A percentile compares a stretch with the other conserved stretches of the same genome.
Evolutionary conservation across 1,140 invertebrate species (phyloP).

Genomic region (Rhopalosiphum maidis): DNA sequence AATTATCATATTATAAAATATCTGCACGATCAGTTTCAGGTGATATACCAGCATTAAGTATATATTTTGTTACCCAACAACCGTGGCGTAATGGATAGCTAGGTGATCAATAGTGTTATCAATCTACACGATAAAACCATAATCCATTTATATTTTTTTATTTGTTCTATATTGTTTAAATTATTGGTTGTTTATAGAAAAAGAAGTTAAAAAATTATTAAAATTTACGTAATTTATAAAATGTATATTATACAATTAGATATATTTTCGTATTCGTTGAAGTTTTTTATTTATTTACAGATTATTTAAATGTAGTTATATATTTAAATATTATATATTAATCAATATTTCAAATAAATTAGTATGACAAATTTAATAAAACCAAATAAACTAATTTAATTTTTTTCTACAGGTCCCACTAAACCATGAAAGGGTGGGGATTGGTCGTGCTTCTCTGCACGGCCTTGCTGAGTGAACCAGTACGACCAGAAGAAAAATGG

Average conservation of each 20-base stretch:
- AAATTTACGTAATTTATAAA: neutral
- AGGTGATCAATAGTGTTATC: neutral
- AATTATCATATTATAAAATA: constrained; percentile 48
- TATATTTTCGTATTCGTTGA: neutral
- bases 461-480: constrained; percentile 13
- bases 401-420: neutral
- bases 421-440: constrained; percentile 36
- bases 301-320: neutral
- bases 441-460: constrained; percentile 54
- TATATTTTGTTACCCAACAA: constrained; percentile 37
- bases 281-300: neutral
- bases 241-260: neutral
- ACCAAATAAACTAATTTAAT: neutral
- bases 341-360: neutral
- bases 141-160: neutral
- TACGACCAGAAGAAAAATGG: constrained; percentile 37
- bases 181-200: neutral
- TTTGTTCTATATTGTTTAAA: neutral
- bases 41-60: constrained; percentile 23
- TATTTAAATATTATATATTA: neutral
- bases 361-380: neutral
- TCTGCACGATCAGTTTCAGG: neutral
- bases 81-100: constrained; percentile 8
- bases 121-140: neutral
- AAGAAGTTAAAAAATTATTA: neutral